A percentile compares a stretch with the other conserved stretches of the same genome.
These are phyloP conservation scores for Ammodytes marinus DNA, from an alignment of 2,113 vertebrate species.

Conservation along the genomic window DNA sequence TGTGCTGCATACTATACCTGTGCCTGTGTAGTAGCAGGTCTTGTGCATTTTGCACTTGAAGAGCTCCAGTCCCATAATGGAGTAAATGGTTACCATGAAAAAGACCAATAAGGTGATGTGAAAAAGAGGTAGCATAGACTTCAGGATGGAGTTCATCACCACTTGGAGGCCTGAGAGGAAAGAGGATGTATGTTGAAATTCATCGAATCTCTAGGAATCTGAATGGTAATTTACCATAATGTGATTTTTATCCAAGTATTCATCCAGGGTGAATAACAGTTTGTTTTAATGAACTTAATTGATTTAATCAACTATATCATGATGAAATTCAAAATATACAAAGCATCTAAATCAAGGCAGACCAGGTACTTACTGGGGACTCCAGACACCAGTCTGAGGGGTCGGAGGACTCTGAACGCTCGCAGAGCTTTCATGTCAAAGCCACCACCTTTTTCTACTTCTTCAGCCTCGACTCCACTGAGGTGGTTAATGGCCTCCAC, in stretches of 20 bases:
- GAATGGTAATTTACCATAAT: background rate
- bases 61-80: constrained; percentile 93
- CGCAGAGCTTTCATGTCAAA: constrained; percentile 96
- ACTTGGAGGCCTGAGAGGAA: constrained; percentile 90
- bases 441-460: constrained; percentile 89
- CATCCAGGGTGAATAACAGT: background rate
- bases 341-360: constrained; percentile 51
- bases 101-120: constrained; percentile 93
- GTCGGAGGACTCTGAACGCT: constrained; percentile 94
- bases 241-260: background rate
- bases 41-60: constrained; percentile 98
- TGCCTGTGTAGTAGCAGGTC: constrained; percentile 91
- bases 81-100: constrained; percentile 96
- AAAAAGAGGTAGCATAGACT: constrained; percentile 93
- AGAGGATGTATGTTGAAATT: background rate
- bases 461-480: constrained; percentile 84
- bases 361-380: constrained; percentile 94
- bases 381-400: constrained; percentile 94
- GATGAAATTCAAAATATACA: background rate
- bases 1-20: constrained; percentile 75
- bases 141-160: constrained; percentile 95
- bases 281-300: no score
- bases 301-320: background rate
- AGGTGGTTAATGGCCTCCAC: constrained; percentile 91
- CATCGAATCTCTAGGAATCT: background rate